Conservation (phyloP, 2,888 invertebrate species). For the Yponomeuta evonymella region DNA sequence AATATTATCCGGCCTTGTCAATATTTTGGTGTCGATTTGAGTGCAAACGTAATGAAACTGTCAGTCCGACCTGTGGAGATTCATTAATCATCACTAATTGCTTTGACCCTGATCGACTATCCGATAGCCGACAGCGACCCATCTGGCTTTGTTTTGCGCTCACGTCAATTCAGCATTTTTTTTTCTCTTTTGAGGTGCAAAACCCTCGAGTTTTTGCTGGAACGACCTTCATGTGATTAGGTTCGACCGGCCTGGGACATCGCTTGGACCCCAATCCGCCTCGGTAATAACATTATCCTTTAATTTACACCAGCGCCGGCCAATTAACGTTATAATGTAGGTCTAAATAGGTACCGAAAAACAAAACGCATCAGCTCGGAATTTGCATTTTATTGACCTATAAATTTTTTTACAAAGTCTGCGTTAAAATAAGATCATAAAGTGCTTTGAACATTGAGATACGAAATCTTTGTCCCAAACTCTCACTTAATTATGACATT, state of each 20-base stretch:
- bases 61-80: background rate
- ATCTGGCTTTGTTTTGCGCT: background rate
- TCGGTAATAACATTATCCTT: conserved; percentile 41
- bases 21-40: too few species aligned
- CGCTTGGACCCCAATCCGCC: conserved; percentile 38
- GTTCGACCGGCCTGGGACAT: conserved; percentile 42
- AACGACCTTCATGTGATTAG: conserved; percentile 43
- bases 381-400: conserved; percentile 8
- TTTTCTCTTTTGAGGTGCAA: background rate
- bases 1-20: too few species aligned
- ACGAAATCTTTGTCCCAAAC: background rate
- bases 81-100: background rate
- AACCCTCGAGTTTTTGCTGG: conserved; percentile 33
- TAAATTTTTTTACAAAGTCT: background rate
- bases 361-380: conserved; percentile 5
- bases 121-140: background rate
- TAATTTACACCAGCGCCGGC: conserved; percentile 57
- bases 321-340: conserved; percentile 35
- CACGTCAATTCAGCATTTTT: background rate
- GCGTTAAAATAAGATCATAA: background rate
- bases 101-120: background rate
- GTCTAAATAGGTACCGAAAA: background rate
- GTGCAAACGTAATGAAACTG: too few species aligned
- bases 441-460: background rate
- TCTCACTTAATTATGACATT: conserved; percentile 24